Conservation (phyloP, 1,140 invertebrate species). For the Halyomorpha halys region DNA sequence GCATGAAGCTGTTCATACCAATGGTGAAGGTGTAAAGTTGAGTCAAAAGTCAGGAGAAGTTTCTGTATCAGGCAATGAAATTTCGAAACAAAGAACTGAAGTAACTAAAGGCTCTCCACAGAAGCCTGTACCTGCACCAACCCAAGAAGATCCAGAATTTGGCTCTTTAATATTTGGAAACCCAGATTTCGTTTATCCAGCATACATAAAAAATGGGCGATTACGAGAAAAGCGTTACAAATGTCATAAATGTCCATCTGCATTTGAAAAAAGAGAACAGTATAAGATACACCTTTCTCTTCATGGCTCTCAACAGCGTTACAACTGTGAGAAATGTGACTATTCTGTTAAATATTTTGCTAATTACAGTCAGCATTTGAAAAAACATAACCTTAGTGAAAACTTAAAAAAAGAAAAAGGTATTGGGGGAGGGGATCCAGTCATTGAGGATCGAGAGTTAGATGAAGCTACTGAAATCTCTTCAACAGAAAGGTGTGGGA, state of each 20-base stretch:
- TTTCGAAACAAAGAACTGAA: slow-evolving; percentile 49
- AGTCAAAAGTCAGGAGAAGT: slow-evolving; percentile 33
- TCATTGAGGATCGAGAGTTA: slow-evolving; percentile 25
- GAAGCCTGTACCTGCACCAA: slow-evolving; percentile 1
- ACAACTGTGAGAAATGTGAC: slow-evolving; percentile 74
- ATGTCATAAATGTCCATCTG: slow-evolving; percentile 76
- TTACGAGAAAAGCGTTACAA: slow-evolving; percentile 69
- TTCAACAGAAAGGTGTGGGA: slow-evolving; percentile 30
- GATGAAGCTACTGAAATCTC: slow-evolving; percentile 38
- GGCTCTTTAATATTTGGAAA: slow-evolving; percentile 56
- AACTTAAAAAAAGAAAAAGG: slow-evolving; percentile 32
- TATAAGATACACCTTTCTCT: slow-evolving; percentile 72
- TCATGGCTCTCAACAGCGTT: slow-evolving; percentile 73
- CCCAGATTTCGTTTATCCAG: slow-evolving; percentile 64
- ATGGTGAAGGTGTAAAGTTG: slow-evolving; percentile 11
- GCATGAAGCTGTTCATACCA: slow-evolving; percentile 53
- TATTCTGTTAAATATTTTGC: slow-evolving; percentile 80
- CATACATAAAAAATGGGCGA: slow-evolving; percentile 59
- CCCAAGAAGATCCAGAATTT: slow-evolving; percentile 50
- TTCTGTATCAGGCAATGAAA: slow-evolving; percentile 50
- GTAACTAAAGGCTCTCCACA: slow-evolving; percentile 31
- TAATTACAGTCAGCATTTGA: slow-evolving; percentile 68
- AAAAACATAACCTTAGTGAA: slow-evolving; percentile 60
- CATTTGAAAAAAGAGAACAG: slow-evolving; percentile 75
- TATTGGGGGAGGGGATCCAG: slow-evolving; percentile 7